Evolutionary conservation across 2,888 invertebrate species (phyloP), one percentile per base, ranked within the genome.

Genomic region (Acanthopleura granulata): DNA sequence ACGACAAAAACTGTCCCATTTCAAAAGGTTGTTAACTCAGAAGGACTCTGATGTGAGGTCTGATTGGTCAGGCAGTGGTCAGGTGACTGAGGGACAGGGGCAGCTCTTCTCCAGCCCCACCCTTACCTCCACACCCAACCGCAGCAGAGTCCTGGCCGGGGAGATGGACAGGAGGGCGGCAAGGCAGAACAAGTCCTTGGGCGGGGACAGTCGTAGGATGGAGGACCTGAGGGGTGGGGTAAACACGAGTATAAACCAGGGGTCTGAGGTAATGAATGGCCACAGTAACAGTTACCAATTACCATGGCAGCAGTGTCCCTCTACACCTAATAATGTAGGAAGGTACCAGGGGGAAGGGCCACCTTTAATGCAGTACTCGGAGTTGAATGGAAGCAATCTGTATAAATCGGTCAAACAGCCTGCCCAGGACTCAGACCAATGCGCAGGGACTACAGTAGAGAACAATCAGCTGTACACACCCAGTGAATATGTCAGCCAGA

Each of bases 1-100:
- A 6, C 77, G 87, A 40, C 86, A 87, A 70, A 88, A 85, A 77
- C 81, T 88, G n/a, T 78, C 81, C 18, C 85, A 87, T 29, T 81
- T 87, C 30, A 87, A 87, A 74, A 84, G 85, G 76, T 84, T 83
- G 77, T 75, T 86, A 62, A 22, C 18, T 18, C 27, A 27, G 16
- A 66, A 66, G n/a, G 72, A 70, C 14, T 70, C 66, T 27, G 74
- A 72, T 70, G 72, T 70, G 6, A 74, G 71, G 16, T 40, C 4
- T 40, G 40, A 40, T 3, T 40, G 40, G 40, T 3, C 57, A 6
- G 57, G 57, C 12, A 4, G 18, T 12, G 12, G 18, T 18, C n/a
- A 3, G 18, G 57, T 6, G n/a, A 3, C 18, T 75, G 14, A 49
- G 22, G 12, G 22, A 6, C 50, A n/a, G n/a, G n/a, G 22, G 49